Percentiles rank a stretch among this genome's conserved stretches.
These are phyloP conservation scores for Myzus persicae DNA, from an alignment of 1,140 invertebrate species.

Conservation along the genomic window DNA sequence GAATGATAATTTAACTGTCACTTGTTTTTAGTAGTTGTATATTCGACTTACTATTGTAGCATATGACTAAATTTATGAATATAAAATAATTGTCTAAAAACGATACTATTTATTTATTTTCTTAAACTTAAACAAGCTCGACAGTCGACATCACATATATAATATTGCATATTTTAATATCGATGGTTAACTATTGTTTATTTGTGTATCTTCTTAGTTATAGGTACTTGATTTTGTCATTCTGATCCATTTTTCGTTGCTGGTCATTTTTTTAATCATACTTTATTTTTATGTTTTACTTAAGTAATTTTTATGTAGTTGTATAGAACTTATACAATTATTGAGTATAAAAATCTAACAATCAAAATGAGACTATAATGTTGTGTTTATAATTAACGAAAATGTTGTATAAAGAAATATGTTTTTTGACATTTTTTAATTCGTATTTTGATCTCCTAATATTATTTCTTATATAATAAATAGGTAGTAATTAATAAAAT, in stretches of 20 bases:
- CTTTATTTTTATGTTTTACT: too few relatives aligned
- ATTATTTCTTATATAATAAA: neutral
- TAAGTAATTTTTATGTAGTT: too few relatives aligned
- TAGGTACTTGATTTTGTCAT: neutral
- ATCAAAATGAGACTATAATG: neutral
- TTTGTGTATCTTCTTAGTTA: neutral
- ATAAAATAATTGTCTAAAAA: neutral
- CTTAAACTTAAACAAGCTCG: neutral
- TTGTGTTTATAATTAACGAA: neutral
- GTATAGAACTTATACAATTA: neutral
- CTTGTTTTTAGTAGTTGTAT: neutral
- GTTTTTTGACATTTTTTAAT: neutral
- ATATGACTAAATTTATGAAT: neutral
- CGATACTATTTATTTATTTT: neutral
- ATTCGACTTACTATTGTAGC: neutral
- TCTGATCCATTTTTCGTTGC: neutral
- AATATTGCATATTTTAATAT: neutral
- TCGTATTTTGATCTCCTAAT: neutral
- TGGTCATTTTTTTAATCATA: neutral
- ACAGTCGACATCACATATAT: neutral
- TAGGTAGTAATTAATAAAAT: neutral
- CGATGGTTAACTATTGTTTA: neutral
- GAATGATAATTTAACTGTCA: neutral
- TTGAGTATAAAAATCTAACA: neutral
- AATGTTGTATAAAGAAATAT: neutral